Base-by-base conservation (phyloP, 2,797 vertebrate species). In the Protonibea diacanthus region DNA sequence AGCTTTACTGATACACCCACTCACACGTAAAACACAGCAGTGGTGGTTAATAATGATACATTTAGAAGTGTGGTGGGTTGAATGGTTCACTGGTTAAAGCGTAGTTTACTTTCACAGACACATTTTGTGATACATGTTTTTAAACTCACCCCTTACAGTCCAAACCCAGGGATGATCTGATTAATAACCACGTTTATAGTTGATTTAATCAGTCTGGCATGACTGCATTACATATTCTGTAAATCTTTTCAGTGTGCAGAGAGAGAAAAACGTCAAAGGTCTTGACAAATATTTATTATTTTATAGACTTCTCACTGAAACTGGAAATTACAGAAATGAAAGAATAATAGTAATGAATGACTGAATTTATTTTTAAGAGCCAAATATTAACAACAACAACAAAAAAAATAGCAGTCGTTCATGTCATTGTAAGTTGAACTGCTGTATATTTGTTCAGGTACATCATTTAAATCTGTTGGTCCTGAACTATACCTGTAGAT, bases 401-500 rank as follows among this genome's bases (percentile, higher is more conserved):
- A 2, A n/a, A 49, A 49, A 65, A 65, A 33, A 47, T 47, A 20
- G 15, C 3, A 25, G 38, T 5, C 10, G 13, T 27, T 65, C 20
- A 14, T 10, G 27, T 38, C 20, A 17, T 21, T 59, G 7, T 40
- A 8, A 52, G 29, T 21, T 58, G 8, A 58, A n/a, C 27, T 17
- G 38, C 7, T 12, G 2, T 42, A 1, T 64, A 21, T 64, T 29
- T 78, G 27, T 49, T 29, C 8, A 9, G 6, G 7, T 23, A 5
- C 3, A 11, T 21, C 4, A 27, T 56, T 27, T 3, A 21, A 23
- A 56, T 42, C 2, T 47, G 10, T 45, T 74, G 25, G 79, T 93
- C 92, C 95, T 97, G 92, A 96, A 93, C 91, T 4, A 40, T 44
- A 20, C 76, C 42, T 75, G 4, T 78, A 99, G 97, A 58, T 99